A percentile compares a stretch with the other conserved stretches of the same genome.
Conservation (phyloP, 2,113 vertebrate genomes). For the Campylorhamphus procurvoides region DNA sequence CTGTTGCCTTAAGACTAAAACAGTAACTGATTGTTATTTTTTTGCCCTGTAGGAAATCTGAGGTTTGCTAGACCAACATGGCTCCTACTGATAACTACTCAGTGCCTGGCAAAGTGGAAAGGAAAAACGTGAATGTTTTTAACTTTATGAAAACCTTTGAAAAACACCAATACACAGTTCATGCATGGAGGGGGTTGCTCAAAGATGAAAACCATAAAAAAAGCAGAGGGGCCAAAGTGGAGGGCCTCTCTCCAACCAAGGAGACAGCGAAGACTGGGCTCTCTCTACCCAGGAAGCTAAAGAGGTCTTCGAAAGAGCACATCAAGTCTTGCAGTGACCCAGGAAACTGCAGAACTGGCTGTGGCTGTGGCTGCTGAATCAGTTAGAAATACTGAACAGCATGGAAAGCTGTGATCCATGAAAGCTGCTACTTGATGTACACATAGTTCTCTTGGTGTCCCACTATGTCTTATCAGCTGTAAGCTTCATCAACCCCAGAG, state of each 20-base stretch:
- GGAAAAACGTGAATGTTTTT: background rate
- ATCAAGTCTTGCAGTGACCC: background rate
- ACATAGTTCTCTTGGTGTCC: background rate
- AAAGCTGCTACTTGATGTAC: background rate
- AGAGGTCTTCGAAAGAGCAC: background rate
- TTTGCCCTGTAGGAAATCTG: slow-evolving; percentile 21
- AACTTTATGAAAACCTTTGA: background rate
- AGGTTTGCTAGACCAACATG: background rate
- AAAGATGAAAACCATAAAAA: background rate
- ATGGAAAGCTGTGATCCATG: background rate
- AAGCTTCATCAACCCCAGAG: rapidly evolving
- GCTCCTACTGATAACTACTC: background rate
- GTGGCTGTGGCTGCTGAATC: background rate
- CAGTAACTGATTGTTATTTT: background rate
- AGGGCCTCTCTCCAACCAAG: background rate
- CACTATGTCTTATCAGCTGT: background rate
- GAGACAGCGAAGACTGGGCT: background rate
- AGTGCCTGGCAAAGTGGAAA: background rate
- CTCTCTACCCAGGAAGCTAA: background rate
- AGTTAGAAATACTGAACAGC: background rate
- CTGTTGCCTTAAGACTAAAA: background rate
- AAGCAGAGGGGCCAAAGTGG: background rate
- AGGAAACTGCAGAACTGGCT: background rate
- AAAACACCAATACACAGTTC: background rate
- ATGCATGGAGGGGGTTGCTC: background rate